Evolutionary conservation across 2,797 vertebrate species (phyloP), one percentile per base, ranked within the genome.

Genomic region (Falco biarmicus): DNA sequence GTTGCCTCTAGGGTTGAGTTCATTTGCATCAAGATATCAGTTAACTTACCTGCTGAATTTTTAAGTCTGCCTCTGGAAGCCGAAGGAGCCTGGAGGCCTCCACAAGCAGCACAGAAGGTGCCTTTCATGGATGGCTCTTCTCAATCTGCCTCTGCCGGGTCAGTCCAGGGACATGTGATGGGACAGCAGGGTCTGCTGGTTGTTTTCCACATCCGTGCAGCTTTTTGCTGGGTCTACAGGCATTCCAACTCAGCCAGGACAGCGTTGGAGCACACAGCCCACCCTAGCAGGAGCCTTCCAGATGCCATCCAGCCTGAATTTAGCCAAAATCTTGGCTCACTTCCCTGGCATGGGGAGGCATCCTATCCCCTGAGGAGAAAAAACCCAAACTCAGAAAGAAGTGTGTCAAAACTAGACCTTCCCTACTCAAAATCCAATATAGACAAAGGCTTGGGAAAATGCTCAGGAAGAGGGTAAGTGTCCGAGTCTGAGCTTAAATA

Each of bases 391-490:
- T 15, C 15, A 28, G 6, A 2, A 37, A 29, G 20, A 41, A 65
- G 3, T 4, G 3, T 26, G 0, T 34, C 21, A 87, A 65, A 87
- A 39, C 2, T 1, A 0, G 34, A 41, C 13, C 5, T 18, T 56
- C 24, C 12, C 13, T 28, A 25, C 12, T 19, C 31, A 75, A 75
- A 84, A 77, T 15, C 15, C 31, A 74, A 3, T 3, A 18, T 8
- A 50, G 18, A 20, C 3, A 77, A 59, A 59, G 8, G 2, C 8
- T 69, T 50, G 7, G 2, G 4, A 51, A 81, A 59, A 71, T 1
- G 0, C 45, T 48, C 9, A 25, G 3, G 1, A 34, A 56, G 1
- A 4, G 1, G 1, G 1, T 0, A 0, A 39, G 3, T 29, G 5
- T 10, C 8, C 64, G 5, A 57, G 4, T 2, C 60, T 53, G 17